Evolutionary conservation across 2,113 vertebrate genomes (phyloP).

Genomic region (Dromiciops gliroides): DNA sequence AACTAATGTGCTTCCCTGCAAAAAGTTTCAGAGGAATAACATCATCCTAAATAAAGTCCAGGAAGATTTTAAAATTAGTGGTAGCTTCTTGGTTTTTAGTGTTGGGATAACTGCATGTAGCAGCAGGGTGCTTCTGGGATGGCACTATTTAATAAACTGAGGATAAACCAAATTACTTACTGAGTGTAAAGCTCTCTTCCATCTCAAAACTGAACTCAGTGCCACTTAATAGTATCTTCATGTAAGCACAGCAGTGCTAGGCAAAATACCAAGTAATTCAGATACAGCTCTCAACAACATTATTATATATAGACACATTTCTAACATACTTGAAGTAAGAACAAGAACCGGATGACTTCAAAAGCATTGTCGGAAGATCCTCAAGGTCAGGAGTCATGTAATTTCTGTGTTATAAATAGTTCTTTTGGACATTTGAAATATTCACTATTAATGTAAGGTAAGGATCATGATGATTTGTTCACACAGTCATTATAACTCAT

Average conservation of each 20-base stretch:
- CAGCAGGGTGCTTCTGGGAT: conserved; percentile 19
- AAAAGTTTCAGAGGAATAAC: conserved; percentile 37
- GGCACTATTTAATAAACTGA: background rate
- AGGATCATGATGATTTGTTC: conserved; percentile 32
- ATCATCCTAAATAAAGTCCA: conserved; percentile 24
- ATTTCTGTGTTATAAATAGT: conserved; percentile 60
- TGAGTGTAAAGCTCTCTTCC: background rate
- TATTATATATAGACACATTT: conserved; percentile 73
- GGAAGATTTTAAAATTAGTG: conserved; percentile 12
- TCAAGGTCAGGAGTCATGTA: conserved; percentile 58
- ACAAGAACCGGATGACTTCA: conserved; percentile 73
- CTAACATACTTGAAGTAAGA: conserved; percentile 74
- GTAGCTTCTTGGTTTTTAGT: conserved; percentile 5
- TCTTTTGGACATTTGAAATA: conserved; percentile 44
- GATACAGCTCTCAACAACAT: conserved; percentile 55
- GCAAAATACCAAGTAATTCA: conserved; percentile 63
- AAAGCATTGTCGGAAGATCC: conserved; percentile 66
- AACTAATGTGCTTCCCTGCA: background rate
- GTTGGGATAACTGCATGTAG: conserved; percentile 39
- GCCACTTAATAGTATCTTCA: background rate
- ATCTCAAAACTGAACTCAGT: background rate
- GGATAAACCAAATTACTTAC: background rate
- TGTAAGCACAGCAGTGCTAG: background rate
- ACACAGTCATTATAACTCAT: conserved; percentile 50
- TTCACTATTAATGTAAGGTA: conserved; percentile 57